A percentile compares a stretch with the other conserved stretches of the same genome.
Evolutionary conservation across 2,113 vertebrate species (phyloP).

Genomic region (Archocentrus centrarchus): DNA sequence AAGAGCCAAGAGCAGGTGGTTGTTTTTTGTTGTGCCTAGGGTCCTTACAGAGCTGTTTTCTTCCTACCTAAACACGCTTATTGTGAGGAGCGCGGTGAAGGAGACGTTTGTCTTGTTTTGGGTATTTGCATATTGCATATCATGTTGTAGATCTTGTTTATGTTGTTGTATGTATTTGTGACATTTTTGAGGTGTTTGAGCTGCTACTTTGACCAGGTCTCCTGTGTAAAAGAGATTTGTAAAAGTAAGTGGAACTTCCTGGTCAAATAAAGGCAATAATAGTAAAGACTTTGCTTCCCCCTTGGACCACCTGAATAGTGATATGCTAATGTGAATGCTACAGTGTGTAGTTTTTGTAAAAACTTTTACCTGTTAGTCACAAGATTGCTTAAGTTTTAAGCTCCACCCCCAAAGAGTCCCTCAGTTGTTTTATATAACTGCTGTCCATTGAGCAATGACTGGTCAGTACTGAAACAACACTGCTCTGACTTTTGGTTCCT

Average conservation of each 20-base stretch:
- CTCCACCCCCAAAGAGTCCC: neutral
- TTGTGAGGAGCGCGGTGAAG: neutral
- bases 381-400: neutral
- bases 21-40: too few relatives aligned
- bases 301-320: neutral
- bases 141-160: too few relatives aligned
- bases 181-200: too few relatives aligned
- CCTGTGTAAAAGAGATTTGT: neutral
- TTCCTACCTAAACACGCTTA: neutral
- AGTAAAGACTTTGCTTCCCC: too few relatives aligned
- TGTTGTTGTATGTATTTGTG: too few relatives aligned
- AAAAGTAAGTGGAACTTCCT: neutral
- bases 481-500: conserved; percentile 6
- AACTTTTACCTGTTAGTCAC: neutral
- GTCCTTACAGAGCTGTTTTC: neutral
- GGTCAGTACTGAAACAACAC: neutral
- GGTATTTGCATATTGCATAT: neutral
- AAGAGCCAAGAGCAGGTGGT: neutral
- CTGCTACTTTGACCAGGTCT: neutral
- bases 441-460: neutral
- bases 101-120: neutral
- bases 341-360: neutral
- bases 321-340: neutral
- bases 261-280: too few relatives aligned
- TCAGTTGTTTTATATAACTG: neutral